Conservation (phyloP, 92 coral and sea anemone genomes). For the Heteractis magnifica region DNA sequence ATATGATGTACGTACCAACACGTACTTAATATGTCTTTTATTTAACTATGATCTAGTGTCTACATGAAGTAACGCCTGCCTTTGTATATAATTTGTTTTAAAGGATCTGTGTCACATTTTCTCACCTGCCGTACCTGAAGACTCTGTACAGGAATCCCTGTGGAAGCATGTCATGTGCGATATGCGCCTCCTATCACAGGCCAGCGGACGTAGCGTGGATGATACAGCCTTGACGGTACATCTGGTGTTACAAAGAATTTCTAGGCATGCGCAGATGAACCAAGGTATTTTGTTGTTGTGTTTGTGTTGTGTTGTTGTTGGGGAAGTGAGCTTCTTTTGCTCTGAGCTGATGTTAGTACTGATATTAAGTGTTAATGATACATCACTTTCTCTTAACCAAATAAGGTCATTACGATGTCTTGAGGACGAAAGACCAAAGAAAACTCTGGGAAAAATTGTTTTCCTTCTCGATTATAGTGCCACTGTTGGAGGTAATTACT, state of each 20-base stretch:
- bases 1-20: too few relatives aligned
- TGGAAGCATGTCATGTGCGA: constrained; percentile 62
- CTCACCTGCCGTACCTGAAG: constrained; percentile 42
- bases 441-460: constrained; percentile 56
- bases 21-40: too few relatives aligned
- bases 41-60: background rate
- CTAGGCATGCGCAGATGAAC: background rate
- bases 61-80: background rate
- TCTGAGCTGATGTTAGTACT: background rate
- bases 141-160: constrained; percentile 39
- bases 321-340: too few relatives aligned
- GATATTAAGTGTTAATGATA: background rate
- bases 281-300: constrained; percentile 2
- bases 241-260: constrained; percentile 7
- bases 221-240: constrained; percentile 64
- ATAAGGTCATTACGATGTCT: constrained; percentile 31
- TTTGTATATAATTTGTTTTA: background rate
- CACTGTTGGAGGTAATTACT: constrained; percentile 46
- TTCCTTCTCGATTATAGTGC: constrained; percentile 34
- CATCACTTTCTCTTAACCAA: background rate
- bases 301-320: too few relatives aligned
- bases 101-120: constrained; percentile 46
- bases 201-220: constrained; percentile 65
- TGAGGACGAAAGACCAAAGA: constrained; percentile 45
- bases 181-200: constrained; percentile 60